Conservation (phyloP, 2,113 vertebrate species). For the Platysteira castanea region DNA sequence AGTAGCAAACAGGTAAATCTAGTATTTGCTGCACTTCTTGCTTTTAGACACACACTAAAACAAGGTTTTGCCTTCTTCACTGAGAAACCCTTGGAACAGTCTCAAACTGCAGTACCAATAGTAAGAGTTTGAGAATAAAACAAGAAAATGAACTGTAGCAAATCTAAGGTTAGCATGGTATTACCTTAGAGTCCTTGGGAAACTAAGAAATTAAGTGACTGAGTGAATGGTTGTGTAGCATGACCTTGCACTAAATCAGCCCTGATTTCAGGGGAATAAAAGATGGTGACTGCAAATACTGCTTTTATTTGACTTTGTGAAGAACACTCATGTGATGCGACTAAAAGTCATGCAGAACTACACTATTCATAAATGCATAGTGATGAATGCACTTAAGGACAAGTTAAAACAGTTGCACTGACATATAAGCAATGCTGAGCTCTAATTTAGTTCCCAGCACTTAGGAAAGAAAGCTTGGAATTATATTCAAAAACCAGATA, state of each 20-base stretch:
- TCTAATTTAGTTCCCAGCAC: neutral
- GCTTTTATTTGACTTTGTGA: neutral
- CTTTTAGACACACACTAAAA: rapidly evolving
- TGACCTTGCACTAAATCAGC: neutral
- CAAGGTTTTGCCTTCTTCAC: neutral
- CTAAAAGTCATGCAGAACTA: neutral
- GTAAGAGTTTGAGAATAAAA: neutral
- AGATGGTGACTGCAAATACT: neutral
- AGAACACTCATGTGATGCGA: neutral
- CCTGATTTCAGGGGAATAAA: neutral
- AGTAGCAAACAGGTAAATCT: neutral
- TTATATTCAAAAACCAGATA: neutral
- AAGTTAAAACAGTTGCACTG: neutral
- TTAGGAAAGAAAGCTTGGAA: neutral
- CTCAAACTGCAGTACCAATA: neutral
- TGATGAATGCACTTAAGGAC: constrained; percentile 22
- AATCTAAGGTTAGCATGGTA: neutral
- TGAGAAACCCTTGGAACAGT: neutral
- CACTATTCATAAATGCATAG: constrained; percentile 22
- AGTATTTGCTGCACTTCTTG: neutral
- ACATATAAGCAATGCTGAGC: neutral
- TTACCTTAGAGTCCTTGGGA: neutral
- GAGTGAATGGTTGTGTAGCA: neutral
- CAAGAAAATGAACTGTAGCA: neutral
- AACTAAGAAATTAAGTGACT: neutral